phyloP scores from a whole-genome alignment of 2,797 vertebrate species.

The Percopsis omiscomaycus region DNA sequence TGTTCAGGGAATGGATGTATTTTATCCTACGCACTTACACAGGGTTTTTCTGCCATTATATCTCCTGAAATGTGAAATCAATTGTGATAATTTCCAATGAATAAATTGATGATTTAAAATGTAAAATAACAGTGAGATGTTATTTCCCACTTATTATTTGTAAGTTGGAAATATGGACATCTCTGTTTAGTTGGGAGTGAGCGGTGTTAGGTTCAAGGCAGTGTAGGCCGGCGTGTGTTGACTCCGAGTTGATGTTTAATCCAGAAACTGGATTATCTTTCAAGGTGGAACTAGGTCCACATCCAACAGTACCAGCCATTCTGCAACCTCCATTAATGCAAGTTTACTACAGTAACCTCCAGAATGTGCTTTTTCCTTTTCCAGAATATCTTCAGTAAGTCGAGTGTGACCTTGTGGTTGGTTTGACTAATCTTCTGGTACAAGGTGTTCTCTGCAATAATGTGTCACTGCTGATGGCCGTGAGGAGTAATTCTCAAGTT shows the following conservation, averaged over 20 bases:
- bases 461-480: no score
- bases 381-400: no score
- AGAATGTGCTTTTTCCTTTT: no score
- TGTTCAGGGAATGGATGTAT: not conserved
- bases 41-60: not conserved
- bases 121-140: no score
- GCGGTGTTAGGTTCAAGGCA: slow-evolving; percentile 63
- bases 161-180: slow-evolving; percentile 20
- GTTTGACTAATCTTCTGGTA: no score
- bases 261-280: slow-evolving; percentile 42
- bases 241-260: slow-evolving; percentile 74
- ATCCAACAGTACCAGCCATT: not conserved
- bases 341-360: no score
- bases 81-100: not conserved
- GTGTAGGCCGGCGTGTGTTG: slow-evolving; percentile 43
- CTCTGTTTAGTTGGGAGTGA: slow-evolving; percentile 40
- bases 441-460: no score
- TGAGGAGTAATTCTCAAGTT: no score
- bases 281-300: slow-evolving; percentile 16
- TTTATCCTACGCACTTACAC: not conserved
- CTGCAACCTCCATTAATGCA: not conserved
- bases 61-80: not conserved
- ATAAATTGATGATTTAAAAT: slow-evolving; percentile 4
- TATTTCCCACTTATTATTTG: no score
- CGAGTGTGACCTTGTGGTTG: no score